Evolutionary conservation across 2,888 invertebrate genomes (phyloP).

Genomic region (Lycaena phlaeas): DNA sequence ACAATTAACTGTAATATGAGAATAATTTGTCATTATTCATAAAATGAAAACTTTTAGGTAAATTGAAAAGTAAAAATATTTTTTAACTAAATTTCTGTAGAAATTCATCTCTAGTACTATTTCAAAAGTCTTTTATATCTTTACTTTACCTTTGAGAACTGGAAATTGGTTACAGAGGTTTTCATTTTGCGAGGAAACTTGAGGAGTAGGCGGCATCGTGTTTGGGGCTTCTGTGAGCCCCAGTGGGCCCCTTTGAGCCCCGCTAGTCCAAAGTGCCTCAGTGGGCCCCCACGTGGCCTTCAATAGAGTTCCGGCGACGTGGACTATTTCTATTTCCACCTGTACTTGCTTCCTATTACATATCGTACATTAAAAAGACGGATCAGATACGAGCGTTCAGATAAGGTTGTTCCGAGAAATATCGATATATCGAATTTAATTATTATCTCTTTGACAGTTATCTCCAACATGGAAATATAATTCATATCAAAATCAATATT

Average conservation of each 20-base stretch:
- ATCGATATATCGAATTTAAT: too few species aligned
- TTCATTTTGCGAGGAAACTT: neutral
- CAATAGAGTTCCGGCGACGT: neutral
- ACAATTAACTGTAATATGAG: too few species aligned
- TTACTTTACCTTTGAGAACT: slow-evolving; percentile 3
- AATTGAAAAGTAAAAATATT: too few species aligned
- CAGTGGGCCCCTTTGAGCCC: too few species aligned
- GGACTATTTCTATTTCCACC: neutral
- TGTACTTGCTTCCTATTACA: neutral
- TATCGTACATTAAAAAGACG: neutral
- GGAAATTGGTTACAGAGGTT: slow-evolving; percentile 4
- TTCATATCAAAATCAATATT: too few species aligned
- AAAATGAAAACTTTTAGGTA: too few species aligned
- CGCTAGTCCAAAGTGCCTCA: too few species aligned
- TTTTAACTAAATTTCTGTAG: neutral
- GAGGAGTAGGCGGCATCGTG: neutral
- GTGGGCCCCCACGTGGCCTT: neutral
- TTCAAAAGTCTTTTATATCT: slow-evolving; percentile 4
- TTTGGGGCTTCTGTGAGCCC: neutral
- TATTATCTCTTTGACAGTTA: too few species aligned
- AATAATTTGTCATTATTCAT: too few species aligned
- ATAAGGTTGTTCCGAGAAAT: too few species aligned
- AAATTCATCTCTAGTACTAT: slow-evolving; percentile 1
- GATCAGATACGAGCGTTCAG: too few species aligned
- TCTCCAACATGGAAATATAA: too few species aligned